Percentiles rank a stretch among this genome's conserved stretches.
phyloP scores from a whole-genome alignment of 2,888 invertebrate species.

The Apantesis nais region DNA sequence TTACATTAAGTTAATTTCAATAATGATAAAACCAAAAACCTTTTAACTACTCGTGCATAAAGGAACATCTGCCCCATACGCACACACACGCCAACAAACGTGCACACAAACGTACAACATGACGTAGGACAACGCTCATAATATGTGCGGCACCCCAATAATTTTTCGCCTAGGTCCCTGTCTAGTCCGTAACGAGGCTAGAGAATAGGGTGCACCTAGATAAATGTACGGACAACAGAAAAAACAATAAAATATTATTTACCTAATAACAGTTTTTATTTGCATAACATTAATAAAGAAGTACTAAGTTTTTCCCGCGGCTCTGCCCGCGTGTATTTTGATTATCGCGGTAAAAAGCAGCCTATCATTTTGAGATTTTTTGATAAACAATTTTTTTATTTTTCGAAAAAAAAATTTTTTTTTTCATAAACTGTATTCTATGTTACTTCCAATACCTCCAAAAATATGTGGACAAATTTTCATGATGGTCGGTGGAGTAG shows the following conservation, averaged over 20 bases:
- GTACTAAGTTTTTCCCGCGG: too few species aligned
- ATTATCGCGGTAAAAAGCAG: too few species aligned
- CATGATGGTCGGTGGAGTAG: too few species aligned
- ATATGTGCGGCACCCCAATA: constrained; percentile 65
- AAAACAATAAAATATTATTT: constrained; percentile 13
- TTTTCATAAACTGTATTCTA: too few species aligned
- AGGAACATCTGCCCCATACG: not conserved
- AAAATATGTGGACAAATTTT: too few species aligned
- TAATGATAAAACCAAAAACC: not conserved
- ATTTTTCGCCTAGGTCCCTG: constrained; percentile 81
- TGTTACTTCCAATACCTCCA: too few species aligned
- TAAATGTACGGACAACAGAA: constrained; percentile 68
- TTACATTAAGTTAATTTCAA: not conserved
- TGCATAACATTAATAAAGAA: too few species aligned
- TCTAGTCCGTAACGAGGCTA: constrained; percentile 75
- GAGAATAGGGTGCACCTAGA: constrained; percentile 81
- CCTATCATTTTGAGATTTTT: too few species aligned
- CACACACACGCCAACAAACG: constrained; percentile 5
- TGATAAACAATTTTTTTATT: too few species aligned
- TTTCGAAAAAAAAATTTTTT: not conserved
- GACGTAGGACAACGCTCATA: not conserved
- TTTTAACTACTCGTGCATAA: not conserved
- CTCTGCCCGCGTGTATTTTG: too few species aligned
- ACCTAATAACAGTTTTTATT: not conserved
- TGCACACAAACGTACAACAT: constrained; percentile 1